A percentile compares a stretch with the other conserved stretches of the same genome.
These are phyloP conservation scores for Tapera naevia DNA, from an alignment of 2,797 vertebrate species.

Conservation along the genomic window DNA sequence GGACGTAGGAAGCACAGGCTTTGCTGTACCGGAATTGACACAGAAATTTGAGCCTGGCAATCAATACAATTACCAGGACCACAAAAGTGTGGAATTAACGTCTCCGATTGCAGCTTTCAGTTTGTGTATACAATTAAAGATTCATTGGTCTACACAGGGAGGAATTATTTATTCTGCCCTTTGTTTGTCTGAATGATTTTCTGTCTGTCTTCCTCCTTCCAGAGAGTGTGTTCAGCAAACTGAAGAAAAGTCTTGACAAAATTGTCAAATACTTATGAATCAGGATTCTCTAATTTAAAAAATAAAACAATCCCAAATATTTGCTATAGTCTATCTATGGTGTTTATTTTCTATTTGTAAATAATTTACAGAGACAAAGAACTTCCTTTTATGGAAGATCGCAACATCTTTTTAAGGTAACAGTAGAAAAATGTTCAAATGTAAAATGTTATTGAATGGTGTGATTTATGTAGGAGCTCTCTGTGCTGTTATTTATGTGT, in stretches of 20 bases:
- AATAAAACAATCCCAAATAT: not conserved
- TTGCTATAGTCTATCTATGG: not conserved
- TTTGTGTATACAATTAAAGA: not conserved
- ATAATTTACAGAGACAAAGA: not conserved
- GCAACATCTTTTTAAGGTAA: not conserved
- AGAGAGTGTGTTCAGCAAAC: not conserved
- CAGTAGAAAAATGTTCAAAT: not conserved
- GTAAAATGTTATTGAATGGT: not conserved
- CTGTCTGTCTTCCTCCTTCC: not conserved
- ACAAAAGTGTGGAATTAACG: not conserved
- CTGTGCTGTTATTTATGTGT: not conserved
- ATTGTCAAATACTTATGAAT: not conserved
- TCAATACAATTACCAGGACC: not conserved
- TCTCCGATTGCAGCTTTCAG: not conserved
- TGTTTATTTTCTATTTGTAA: not conserved
- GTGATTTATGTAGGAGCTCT: conserved; percentile 41
- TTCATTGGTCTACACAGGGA: not conserved
- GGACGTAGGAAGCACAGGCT: accelerated
- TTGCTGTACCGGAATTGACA: not conserved
- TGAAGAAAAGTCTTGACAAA: not conserved
- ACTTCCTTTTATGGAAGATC: not conserved
- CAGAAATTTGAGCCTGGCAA: not conserved
- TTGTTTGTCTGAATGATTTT: not conserved
- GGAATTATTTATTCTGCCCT: not conserved
- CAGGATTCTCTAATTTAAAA: not conserved